phyloP scores from a whole-genome alignment of 2,888 invertebrate species.

The Platypus cylindrus region DNA sequence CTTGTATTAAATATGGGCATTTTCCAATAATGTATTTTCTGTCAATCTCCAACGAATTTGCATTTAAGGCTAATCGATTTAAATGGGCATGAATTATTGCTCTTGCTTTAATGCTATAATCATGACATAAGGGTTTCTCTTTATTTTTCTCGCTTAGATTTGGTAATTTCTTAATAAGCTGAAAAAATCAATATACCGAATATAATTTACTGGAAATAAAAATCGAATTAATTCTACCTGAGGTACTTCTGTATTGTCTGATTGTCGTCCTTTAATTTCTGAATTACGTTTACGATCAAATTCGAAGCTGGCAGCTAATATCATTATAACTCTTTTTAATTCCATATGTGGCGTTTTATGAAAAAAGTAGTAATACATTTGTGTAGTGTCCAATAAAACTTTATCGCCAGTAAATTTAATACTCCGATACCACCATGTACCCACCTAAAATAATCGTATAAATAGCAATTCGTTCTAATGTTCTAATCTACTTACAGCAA shows the following conservation, averaged over 20 bases:
- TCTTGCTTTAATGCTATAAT: conserved; percentile 87
- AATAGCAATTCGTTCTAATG: neutral
- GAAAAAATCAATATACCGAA: conserved; percentile 3
- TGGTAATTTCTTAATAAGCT: conserved; percentile 83
- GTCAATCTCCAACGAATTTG: conserved; percentile 71
- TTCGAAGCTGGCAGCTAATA: conserved; percentile 90
- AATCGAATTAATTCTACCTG: conserved; percentile 17
- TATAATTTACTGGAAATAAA: neutral
- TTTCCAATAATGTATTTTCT: conserved; percentile 73
- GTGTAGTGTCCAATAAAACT: conserved; percentile 91
- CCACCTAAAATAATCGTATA: conserved; percentile 43
- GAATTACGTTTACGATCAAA: conserved; percentile 91
- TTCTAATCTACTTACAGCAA: conserved; percentile 46
- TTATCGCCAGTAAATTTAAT: conserved; percentile 96
- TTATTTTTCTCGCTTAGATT: conserved; percentile 94
- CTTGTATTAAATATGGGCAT: conserved; percentile 89
- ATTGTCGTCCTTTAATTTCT: conserved; percentile 82
- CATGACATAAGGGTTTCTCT: conserved; percentile 82
- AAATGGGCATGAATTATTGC: conserved; percentile 94
- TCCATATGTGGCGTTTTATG: conserved; percentile 94
- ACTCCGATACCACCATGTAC: conserved; percentile 98
- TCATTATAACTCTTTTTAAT: conserved; percentile 90
- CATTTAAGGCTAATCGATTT: conserved; percentile 65
- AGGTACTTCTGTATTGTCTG: conserved; percentile 92
- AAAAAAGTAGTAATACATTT: conserved; percentile 91